Conservation (phyloP, 1,140 invertebrate genomes). For the Cydia pomonella region DNA sequence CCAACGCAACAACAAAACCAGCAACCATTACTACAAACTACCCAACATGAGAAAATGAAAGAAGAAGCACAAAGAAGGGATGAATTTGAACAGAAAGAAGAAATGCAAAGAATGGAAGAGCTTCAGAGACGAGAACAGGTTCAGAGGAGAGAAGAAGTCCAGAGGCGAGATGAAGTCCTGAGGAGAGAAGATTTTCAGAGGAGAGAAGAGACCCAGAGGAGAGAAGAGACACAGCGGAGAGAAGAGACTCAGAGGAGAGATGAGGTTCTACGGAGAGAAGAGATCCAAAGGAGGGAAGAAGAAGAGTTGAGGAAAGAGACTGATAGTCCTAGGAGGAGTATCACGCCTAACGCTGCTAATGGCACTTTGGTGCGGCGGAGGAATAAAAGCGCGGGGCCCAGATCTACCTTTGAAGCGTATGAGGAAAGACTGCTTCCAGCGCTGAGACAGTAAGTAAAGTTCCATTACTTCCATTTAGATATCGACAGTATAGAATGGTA, state of each 20-base stretch:
- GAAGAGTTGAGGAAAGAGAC: constrained; percentile 69
- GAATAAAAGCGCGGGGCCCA: constrained; percentile 87
- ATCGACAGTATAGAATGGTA: too few relatives aligned
- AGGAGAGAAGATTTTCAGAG: constrained; percentile 8
- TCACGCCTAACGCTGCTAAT: constrained; percentile 71
- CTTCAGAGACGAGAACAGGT: constrained; percentile 12
- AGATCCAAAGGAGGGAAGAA: constrained; percentile 57
- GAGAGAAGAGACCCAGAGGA: constrained; percentile 16
- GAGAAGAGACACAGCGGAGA: background rate
- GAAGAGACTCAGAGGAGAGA: constrained; percentile 38
- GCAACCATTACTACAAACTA: constrained; percentile 5
- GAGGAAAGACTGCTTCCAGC: constrained; percentile 92
- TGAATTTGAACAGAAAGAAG: background rate
- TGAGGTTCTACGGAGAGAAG: constrained; percentile 42
- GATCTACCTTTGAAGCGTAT: constrained; percentile 92
- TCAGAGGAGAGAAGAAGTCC: constrained; percentile 1
- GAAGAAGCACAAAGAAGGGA: constrained; percentile 20
- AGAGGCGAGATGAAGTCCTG: constrained; percentile 29
- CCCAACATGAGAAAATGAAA: constrained; percentile 57
- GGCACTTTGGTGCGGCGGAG: constrained; percentile 83
- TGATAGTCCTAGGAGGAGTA: constrained; percentile 73
- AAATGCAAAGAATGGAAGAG: constrained; percentile 14
- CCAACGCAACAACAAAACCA: background rate
- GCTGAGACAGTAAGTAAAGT: constrained; percentile 86
- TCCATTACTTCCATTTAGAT: too few relatives aligned